Percentiles rank a stretch among this genome's conserved stretches.
Conservation (phyloP, 30 jellyfish, hydroid and myxozoan genomes). For the Mastigias papua region DNA sequence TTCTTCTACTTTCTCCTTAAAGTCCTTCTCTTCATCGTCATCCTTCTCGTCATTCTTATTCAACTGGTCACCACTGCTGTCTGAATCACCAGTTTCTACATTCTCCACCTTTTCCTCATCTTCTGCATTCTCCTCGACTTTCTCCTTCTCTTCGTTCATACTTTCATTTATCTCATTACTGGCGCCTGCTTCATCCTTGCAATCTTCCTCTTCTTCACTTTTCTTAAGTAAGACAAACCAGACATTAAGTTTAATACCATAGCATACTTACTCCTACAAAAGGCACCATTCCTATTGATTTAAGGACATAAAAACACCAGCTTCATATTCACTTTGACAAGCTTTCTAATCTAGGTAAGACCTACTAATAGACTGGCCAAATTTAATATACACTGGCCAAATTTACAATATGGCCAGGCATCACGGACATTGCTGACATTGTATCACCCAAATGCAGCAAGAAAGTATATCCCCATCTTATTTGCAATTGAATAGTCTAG, state of each 20-base stretch:
- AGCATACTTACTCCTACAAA: neutral
- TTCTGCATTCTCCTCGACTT: constrained; percentile 10
- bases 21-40: neutral
- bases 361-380: too few species aligned
- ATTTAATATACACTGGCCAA: too few species aligned
- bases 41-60: neutral
- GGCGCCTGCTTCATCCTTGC: constrained; percentile 1
- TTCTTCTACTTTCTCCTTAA: neutral
- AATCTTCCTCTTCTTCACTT: constrained; percentile 6
- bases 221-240: constrained; percentile 17
- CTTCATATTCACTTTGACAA: too few species aligned
- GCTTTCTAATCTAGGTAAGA: too few species aligned
- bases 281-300: neutral
- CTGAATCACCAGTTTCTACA: constrained; percentile 3
- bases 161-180: neutral
- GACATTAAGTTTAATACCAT: too few species aligned
- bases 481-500: too few species aligned
- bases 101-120: constrained; percentile 36
- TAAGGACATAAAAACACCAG: too few species aligned
- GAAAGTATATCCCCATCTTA: too few species aligned
- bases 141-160: neutral
- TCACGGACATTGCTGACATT: too few species aligned
- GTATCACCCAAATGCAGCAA: too few species aligned
- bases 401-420: too few species aligned
- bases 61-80: constrained; percentile 1